Conservation (phyloP, 2,797 vertebrate genomes). For the Pelobates cultripes region DNA sequence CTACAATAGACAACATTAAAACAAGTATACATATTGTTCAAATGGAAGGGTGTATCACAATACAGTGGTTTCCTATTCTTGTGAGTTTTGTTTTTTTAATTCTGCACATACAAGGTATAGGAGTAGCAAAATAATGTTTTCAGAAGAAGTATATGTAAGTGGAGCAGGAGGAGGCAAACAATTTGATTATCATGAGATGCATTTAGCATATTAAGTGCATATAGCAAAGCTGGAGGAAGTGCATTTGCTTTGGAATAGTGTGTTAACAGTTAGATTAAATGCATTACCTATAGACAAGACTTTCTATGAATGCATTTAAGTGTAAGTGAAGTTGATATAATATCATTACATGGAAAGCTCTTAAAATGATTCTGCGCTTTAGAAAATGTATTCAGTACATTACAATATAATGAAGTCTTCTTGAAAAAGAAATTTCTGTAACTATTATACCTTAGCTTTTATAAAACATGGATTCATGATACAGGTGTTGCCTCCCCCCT, state of each 20-base stretch:
- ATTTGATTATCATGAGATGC: slow-evolving; percentile 25
- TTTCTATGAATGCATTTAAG: slow-evolving; percentile 10
- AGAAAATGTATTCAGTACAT: slow-evolving; percentile 12
- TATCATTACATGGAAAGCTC: slow-evolving; percentile 29
- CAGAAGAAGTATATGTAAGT: no score
- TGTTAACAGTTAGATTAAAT: slow-evolving; percentile 35
- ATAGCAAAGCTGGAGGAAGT: slow-evolving; percentile 18
- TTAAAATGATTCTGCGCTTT: slow-evolving; percentile 12
- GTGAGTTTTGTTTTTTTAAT: no score
- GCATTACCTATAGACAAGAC: slow-evolving; percentile 32
- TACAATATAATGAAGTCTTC: neutral
- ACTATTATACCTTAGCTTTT: no score
- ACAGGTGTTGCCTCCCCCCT: no score
- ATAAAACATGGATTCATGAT: no score
- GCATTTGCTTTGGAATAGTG: slow-evolving; percentile 30
- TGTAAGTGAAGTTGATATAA: neutral
- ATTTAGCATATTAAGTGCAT: slow-evolving; percentile 37
- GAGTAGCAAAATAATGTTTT: no score
- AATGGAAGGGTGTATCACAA: no score
- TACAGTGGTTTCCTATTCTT: no score
- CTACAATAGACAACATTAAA: no score
- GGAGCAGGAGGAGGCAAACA: no score
- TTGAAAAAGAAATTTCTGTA: neutral
- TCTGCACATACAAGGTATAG: no score
- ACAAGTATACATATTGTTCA: no score